Base-by-base conservation (phyloP, 2,113 vertebrate species). In the Perognathus longimembris region DNA sequence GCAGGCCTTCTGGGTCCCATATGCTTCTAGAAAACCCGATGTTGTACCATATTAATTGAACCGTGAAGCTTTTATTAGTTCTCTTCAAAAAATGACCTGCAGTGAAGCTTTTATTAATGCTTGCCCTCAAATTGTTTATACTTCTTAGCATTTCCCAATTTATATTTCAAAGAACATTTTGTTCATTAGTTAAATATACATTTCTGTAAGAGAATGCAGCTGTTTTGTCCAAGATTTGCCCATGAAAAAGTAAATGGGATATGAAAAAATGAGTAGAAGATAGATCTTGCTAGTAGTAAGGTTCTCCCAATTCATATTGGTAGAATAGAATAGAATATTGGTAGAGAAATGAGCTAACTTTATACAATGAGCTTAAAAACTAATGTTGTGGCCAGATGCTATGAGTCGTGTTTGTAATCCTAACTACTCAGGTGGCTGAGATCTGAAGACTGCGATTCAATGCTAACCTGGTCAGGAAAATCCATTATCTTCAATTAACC, bases 21-120 rank as follows among this genome's bases (percentile, higher is more conserved):
- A 80, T 89, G 94, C 96, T 94, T 85, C 94, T 67, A 91, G 94
- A 95, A 95, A 96, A 92, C 87, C 71, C 85, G 64, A 50, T 77
- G 84, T 88, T 96, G 91, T 91, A 73, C 81, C 69, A 81, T 96
- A 96, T 96, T 96, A 96, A 96, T 94, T 96, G 96, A 97, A 96
- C 95, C 42, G 0, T 89, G 66, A 95, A 95, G 94, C 87, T 94
- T 96, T 96, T 95, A 96, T 97, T 94, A 96, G 94, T 88, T 91
- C 92, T 94, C 88, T 95, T 94, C 90, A 88, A 96, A n/a, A 96
- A 96, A 94, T 67, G 95, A 15, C 96, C 95, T 95, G 94, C 94
- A 93, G 93, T 61, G 81, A 94, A 91, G 88, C 74, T 95, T 92
- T 96, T 95, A 96, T 96, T 96, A 95, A 96, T 95, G 94, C 67